A percentile compares a stretch with the other conserved stretches of the same genome.
Evolutionary conservation across 2,888 invertebrate genomes (phyloP).

Genomic region (Conchocele bisecta): DNA sequence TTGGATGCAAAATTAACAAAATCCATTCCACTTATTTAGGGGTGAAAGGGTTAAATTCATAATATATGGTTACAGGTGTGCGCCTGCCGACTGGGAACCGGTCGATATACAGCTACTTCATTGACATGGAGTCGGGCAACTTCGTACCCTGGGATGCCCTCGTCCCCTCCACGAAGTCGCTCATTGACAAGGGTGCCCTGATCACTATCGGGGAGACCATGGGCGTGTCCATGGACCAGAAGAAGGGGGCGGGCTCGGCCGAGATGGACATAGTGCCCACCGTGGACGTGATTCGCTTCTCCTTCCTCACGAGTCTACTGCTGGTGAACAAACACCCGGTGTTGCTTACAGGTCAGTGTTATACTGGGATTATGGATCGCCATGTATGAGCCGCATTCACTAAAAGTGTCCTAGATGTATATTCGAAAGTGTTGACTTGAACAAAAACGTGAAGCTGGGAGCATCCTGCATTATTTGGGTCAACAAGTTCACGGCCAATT

Average conservation of each 20-base stretch:
- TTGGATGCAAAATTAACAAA: too few relatives aligned
- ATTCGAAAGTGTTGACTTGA: too few relatives aligned
- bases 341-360: slow-evolving; percentile 77
- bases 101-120: slow-evolving; percentile 82
- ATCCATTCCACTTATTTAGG: too few relatives aligned
- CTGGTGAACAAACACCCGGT: slow-evolving; percentile 80
- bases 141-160: slow-evolving; percentile 82
- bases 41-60: too few relatives aligned
- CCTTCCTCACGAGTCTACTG: slow-evolving; percentile 79
- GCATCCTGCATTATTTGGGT: too few relatives aligned
- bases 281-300: slow-evolving; percentile 82
- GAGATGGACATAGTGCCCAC: slow-evolving; percentile 80
- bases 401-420: too few relatives aligned
- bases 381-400: neutral
- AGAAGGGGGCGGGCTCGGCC: slow-evolving; percentile 61
- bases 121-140: slow-evolving; percentile 81
- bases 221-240: slow-evolving; percentile 69
- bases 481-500: too few relatives aligned
- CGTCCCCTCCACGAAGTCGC: slow-evolving; percentile 80
- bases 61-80: slow-evolving; percentile 80
- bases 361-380: neutral
- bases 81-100: slow-evolving; percentile 80
- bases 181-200: slow-evolving; percentile 81
- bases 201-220: slow-evolving; percentile 80
- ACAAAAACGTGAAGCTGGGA: too few relatives aligned